Conservation (phyloP, 2,113 vertebrate genomes). For the Pristiophorus japonicus region DNA sequence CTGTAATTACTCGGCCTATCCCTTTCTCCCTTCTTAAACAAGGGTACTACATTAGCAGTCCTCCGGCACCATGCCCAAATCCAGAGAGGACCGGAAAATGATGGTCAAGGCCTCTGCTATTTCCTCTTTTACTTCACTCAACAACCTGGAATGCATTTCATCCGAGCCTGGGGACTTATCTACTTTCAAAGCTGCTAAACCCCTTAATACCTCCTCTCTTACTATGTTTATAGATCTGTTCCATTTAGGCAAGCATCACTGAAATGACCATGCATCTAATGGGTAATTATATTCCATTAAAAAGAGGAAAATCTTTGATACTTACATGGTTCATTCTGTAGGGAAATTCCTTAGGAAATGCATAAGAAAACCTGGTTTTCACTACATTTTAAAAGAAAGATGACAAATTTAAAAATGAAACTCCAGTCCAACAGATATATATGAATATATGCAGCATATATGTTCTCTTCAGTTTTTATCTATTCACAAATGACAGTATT, state of each 20-base stretch:
- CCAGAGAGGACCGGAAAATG: no score
- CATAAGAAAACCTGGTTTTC: constrained; percentile 98
- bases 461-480: not conserved
- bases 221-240: no score
- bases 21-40: no score
- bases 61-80: no score
- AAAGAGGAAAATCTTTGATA: constrained; percentile 44
- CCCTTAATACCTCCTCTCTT: no score
- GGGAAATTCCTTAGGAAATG: constrained; percentile 98
- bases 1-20: no score
- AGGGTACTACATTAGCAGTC: no score
- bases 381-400: constrained; percentile 64
- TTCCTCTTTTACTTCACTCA: no score
- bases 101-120: no score
- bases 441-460: not conserved
- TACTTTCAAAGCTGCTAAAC: no score
- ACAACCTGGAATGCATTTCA: no score
- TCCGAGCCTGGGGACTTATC: no score
- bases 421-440: not conserved
- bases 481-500: not conserved
- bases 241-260: not conserved
- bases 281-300: not conserved
- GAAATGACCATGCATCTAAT: not conserved
- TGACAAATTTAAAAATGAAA: constrained; percentile 30
- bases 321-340: constrained; percentile 99